A percentile compares a stretch with the other conserved stretches of the same genome.
Evolutionary conservation across 92 coral and sea anemone species (phyloP).

Genomic region (Epizoanthus stellaris): DNA sequence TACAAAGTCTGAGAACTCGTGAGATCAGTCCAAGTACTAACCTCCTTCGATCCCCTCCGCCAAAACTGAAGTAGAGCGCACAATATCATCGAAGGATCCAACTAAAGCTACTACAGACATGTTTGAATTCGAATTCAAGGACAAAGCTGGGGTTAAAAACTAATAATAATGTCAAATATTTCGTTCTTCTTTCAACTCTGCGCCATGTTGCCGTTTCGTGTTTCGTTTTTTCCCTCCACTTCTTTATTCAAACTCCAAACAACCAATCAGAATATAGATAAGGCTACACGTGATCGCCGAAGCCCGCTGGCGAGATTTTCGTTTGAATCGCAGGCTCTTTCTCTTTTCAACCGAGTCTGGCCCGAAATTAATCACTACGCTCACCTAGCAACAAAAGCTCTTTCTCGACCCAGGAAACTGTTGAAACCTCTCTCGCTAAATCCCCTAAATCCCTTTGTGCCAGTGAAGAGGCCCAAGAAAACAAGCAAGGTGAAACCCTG

Average conservation of each 20-base stretch:
- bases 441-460: no score
- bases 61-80: slow-evolving; percentile 88
- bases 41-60: slow-evolving; percentile 99
- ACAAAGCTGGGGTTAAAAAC: background rate
- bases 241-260: slow-evolving; percentile 72
- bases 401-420: no score
- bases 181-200: slow-evolving; percentile 15
- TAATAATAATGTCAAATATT: background rate
- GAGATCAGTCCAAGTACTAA: slow-evolving; percentile 41
- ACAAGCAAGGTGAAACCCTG: no score
- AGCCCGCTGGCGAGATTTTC: slow-evolving; percentile 14
- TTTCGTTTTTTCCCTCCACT: slow-evolving; percentile 96
- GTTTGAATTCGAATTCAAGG: slow-evolving; percentile 29
- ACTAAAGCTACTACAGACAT: slow-evolving; percentile 91
- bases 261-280: slow-evolving; percentile 72
- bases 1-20: background rate
- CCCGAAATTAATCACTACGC: no score
- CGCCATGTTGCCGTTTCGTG: slow-evolving; percentile 70
- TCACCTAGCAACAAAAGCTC: no score
- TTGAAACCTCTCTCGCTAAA: no score
- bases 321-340: slow-evolving; percentile 53
- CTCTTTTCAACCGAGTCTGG: no score
- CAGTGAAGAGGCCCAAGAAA: background rate
- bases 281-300: slow-evolving; percentile 20
- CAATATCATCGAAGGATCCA: slow-evolving; percentile 90